Conservation (phyloP, 2,888 invertebrate species). For the Deilephila porcellus region DNA sequence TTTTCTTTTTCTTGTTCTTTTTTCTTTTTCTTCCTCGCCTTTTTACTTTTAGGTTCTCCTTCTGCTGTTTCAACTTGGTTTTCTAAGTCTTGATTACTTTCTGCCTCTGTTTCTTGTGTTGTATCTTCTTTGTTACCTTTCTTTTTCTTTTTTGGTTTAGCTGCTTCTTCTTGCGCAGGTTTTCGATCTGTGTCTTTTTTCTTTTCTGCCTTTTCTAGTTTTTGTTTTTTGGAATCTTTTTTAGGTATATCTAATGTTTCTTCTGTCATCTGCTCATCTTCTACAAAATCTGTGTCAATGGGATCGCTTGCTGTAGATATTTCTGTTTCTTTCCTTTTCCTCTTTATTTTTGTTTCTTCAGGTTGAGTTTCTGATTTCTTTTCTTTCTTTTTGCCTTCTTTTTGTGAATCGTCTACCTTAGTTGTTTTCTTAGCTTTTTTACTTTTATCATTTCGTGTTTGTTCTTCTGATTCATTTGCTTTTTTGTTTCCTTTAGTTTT, state of each 20-base stretch:
- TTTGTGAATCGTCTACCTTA: slow-evolving; percentile 28
- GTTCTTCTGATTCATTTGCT: slow-evolving; percentile 30
- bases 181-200: slow-evolving; percentile 23
- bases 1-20: slow-evolving; percentile 34
- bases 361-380: slow-evolving; percentile 27
- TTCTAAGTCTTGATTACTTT: slow-evolving; percentile 37
- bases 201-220: slow-evolving; percentile 21
- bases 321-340: slow-evolving; percentile 37
- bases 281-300: slow-evolving; percentile 66
- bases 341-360: slow-evolving; percentile 33
- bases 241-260: background rate
- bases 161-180: slow-evolving; percentile 24
- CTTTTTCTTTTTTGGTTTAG: slow-evolving; percentile 19
- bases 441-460: slow-evolving; percentile 36
- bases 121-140: slow-evolving; percentile 26
- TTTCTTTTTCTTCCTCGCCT: slow-evolving; percentile 37
- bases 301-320: slow-evolving; percentile 67
- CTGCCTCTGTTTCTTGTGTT: slow-evolving; percentile 38
- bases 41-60: slow-evolving; percentile 34
- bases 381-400: slow-evolving; percentile 36
- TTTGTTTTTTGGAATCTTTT: slow-evolving; percentile 25
- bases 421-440: slow-evolving; percentile 39
- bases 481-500: slow-evolving; percentile 36
- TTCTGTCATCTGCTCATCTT: slow-evolving; percentile 55
- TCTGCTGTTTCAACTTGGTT: slow-evolving; percentile 31